Base-by-base conservation (phyloP, 2,888 invertebrate genomes). In the Drosophila melanosoma region DNA sequence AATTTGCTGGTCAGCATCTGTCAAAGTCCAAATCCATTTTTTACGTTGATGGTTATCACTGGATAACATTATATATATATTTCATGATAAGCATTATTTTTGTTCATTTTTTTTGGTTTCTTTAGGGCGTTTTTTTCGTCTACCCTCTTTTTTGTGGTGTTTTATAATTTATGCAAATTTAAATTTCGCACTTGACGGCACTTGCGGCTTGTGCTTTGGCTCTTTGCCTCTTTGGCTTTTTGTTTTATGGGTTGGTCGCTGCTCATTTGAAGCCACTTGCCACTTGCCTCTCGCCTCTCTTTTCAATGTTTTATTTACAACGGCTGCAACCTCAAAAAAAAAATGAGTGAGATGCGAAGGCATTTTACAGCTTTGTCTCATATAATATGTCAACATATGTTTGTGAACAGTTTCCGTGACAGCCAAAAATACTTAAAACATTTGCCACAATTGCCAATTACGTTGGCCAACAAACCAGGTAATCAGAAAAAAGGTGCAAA, bases 171-270 rank as follows among this genome's bases (percentile, higher is more conserved):
- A 84, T 84, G 86, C 83, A 84, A 84, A 83, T 84, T 86, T 84
- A 83, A 80, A 84, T 86, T 84, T 84, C 82, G 78, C 84, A 87
- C 84, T 84, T 84, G 84, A 84, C 84, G 84, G 87, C 84, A 84
- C 84, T 82, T 78, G 87, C 64, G 84, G 76, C 75, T 70, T 57
- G 61, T 49, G 49, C 76, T 61, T 76, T 78, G 74, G 45, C 69
- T 69, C 69, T 61, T 76, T 78, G 74, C 36, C 68, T 69, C 69
- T 77, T 71, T 69, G 76, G 64, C 62, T 61, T 82, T 80, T 75
- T 77, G 70, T 84, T 79, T 82, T 84, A 77, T 71, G 80, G 59
- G 66, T 62, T 72, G 77, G 62, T 66, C 67, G 81, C 65, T 68
- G 86, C 69, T 72, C 82, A 70, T 70, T 83, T 78, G 82, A 86